Base-by-base conservation (phyloP, 30 jellyfish, hydroid and myxozoan genomes). In the Cassiopea andromeda region DNA sequence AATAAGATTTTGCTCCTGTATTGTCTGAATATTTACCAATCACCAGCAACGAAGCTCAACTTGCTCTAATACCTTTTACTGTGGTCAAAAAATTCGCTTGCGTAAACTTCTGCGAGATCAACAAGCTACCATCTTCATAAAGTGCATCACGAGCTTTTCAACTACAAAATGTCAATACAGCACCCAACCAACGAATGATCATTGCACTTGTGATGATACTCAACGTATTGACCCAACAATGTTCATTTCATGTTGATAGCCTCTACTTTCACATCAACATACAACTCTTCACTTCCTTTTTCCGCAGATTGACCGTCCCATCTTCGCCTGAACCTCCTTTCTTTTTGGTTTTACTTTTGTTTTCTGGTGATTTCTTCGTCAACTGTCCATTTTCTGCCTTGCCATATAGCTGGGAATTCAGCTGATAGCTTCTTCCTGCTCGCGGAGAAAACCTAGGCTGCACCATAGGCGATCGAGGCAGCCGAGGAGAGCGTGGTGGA, bases 301-400 rank as follows among this genome's bases (percentile, higher is more conserved):
- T 70, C 79, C 64, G 10, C 73, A 9, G 67, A 46, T 68, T 46
- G 14, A 6, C 38, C 83, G 46, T 69, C 47, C 46, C 13, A 1
- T 38, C 83, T 10, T 50, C 4, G 18, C 19, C 46, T 12, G 47
- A 9, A 27, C 64, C 7, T 14, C 69, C 68, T 44, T 45, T 38
- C 64, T 38, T 75, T 38, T 8, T 46, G 83, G 2, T 75, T 44
- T n/a, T 81, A 73, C 80, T 66, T 81, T 81, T 85, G 80, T 60
- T 48, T 18, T 73, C 18, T 47, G 73, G 38, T 46, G 45, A 49
- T 45, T 44, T 61, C 61, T 44, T 50, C 76, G 89, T 76, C 83
- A 86, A 86, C 93, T 86, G 93, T 76, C 93, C 93, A 86, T 78
- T 86, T 86, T 86, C 93, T 60, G 93, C 89, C 88, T 78, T 86